Conservation (phyloP, 2,113 vertebrate genomes). For the Verasper variegatus region DNA sequence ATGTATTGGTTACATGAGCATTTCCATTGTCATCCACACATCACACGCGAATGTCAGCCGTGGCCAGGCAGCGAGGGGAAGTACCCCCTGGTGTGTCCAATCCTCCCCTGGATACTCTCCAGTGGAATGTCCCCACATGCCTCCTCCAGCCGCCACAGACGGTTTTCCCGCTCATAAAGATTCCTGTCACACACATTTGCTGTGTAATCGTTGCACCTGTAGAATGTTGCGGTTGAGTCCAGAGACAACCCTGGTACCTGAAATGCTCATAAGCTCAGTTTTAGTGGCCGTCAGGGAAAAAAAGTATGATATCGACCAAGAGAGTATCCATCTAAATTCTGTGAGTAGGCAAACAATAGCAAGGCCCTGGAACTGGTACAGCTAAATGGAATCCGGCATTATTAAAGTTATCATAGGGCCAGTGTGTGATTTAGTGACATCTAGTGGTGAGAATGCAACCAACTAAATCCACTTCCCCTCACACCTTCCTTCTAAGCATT, state of each 20-base stretch:
- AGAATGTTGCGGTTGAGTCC: background rate
- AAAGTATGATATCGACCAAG: background rate
- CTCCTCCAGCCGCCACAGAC: slow-evolving; percentile 3
- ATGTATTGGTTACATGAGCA: background rate
- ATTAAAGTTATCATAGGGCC: too few relatives aligned
- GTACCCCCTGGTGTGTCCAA: slow-evolving; percentile 34
- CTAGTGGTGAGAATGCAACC: background rate
- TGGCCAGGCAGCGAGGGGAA: slow-evolving; percentile 26
- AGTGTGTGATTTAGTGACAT: background rate
- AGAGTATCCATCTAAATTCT: background rate
- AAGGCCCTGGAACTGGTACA: background rate
- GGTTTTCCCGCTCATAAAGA: slow-evolving; percentile 1
- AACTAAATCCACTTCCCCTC: background rate
- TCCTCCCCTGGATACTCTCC: slow-evolving; percentile 50
- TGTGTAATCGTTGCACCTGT: background rate
- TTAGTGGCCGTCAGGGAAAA: background rate
- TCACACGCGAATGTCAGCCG: slow-evolving; percentile 37
- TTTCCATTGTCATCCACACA: slow-evolving; percentile 4
- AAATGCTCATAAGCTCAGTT: background rate
- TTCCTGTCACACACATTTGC: background rate
- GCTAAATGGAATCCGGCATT: background rate
- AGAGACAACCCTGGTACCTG: background rate
- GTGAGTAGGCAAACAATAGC: background rate
- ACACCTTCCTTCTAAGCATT: background rate
- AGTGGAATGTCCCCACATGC: slow-evolving; percentile 63